Evolutionary conservation across 2,797 vertebrate genomes (phyloP), one percentile per base, ranked within the genome.

Genomic region (Anabacerthia variegaticeps): DNA sequence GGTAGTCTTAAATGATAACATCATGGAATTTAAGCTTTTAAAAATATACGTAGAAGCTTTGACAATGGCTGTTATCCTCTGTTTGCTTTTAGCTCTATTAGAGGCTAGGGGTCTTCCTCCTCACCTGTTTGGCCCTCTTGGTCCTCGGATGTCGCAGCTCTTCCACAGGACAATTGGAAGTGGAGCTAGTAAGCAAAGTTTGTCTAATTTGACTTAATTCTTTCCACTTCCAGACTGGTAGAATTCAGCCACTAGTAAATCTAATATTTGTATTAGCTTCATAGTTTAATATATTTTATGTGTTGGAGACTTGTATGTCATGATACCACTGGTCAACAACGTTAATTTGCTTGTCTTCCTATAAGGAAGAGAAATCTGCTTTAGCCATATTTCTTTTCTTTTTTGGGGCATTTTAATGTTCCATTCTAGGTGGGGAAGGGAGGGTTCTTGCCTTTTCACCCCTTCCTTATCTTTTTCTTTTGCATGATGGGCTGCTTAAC

Each of bases 111-210:
- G 99, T 97, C 99, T 99, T 97, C 99, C 99, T 89, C 99, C 99
- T 98, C 99, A 99, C 98, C 98, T 99, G 80, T 99, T 99, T 97
- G 99, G 99, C 83, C 99, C 99, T 85, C 98, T 99, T 92, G 99
- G 99, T 96, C 99, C 99, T 96, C 99, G 99, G 85, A 99, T 99
- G 99, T 99, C 99, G 67, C 99, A 99, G 86, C 98, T 99, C 96
- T 99, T 99, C 98, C 99, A 99, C 98, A 99, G 99, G 98, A 99
- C 99, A 97, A 99, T 99, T 97, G 99, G 99, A 98, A 99, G 99
- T 92, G 99, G 99, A 98, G 99, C 99, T 96, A 99, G 99, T 99
- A 98, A 99, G 99, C 96, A 93, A 95, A 97, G 88, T 94, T 95
- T 96, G 93, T 93, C 91, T 96, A 91, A 94, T 95, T 87, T 83